phyloP scores from a whole-genome alignment of 2,113 vertebrate genomes.

The Oryctolagus cuniculus region DNA sequence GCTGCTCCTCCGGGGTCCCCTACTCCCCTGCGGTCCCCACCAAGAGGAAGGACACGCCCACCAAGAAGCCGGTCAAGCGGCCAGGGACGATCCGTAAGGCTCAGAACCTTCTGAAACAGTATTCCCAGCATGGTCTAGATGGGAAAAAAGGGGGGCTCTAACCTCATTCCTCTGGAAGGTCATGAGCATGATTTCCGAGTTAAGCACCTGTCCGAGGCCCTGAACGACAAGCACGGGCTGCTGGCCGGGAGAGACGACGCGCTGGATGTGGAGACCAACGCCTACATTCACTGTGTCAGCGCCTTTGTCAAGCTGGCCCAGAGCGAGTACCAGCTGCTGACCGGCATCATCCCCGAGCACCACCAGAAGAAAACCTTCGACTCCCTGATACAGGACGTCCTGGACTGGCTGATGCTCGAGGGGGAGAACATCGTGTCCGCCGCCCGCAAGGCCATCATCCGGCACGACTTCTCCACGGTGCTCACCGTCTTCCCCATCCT shows the following conservation, averaged over 20 bases:
- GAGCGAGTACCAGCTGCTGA: slow-evolving; percentile 95
- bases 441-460: slow-evolving; percentile 94
- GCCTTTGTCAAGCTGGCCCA: slow-evolving; percentile 98
- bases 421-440: slow-evolving; percentile 97
- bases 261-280: slow-evolving; percentile 96
- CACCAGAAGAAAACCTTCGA: slow-evolving; percentile 99
- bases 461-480: slow-evolving; percentile 97
- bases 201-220: slow-evolving; percentile 94
- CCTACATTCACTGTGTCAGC: slow-evolving; percentile 97
- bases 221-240: slow-evolving; percentile 95
- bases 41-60: slow-evolving; percentile 98
- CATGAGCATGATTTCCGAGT: slow-evolving; percentile 95
- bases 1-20: slow-evolving; percentile 92
- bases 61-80: slow-evolving; percentile 95
- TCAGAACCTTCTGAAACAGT: slow-evolving; percentile 99
- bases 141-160: slow-evolving; percentile 99
- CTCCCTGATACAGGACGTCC: slow-evolving; percentile 95
- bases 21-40: slow-evolving; percentile 97
- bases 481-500: slow-evolving; percentile 98
- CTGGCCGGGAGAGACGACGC: slow-evolving; percentile 94
- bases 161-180: slow-evolving; percentile 99
- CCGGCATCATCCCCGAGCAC: slow-evolving; percentile 95
- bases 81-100: slow-evolving; percentile 99
- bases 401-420: slow-evolving; percentile 97
- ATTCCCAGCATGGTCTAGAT: slow-evolving; percentile 99